Percentiles rank a stretch among this genome's conserved stretches.
Evolutionary conservation across 2,888 invertebrate genomes (phyloP).

Genomic region (Taenaris catops): DNA sequence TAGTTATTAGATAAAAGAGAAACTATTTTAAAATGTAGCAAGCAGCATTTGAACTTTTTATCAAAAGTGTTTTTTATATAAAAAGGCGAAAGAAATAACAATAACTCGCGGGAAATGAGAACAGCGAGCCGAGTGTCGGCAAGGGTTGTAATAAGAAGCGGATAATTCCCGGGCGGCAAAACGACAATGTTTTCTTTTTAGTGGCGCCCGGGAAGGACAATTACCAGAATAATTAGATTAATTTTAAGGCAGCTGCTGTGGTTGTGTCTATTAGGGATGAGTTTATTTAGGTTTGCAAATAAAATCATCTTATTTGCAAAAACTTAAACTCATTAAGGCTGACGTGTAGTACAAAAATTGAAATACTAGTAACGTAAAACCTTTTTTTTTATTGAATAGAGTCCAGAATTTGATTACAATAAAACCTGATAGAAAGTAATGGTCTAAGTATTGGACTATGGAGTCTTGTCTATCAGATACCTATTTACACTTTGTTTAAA

Average conservation of each 20-base stretch:
- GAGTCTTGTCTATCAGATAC: no score
- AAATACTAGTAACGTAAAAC: no score
- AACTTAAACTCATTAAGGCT: no score
- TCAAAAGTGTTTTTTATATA: background rate
- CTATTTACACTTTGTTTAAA: no score
- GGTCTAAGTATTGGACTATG: no score
- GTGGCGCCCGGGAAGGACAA: conserved; percentile 51
- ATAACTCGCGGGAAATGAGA: conserved; percentile 10
- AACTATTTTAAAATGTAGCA: no score
- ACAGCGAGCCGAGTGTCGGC: conserved; percentile 8
- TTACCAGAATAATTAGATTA: conserved; percentile 69
- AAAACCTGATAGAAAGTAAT: no score
- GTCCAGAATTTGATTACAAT: no score
- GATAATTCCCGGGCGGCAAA: conserved; percentile 33
- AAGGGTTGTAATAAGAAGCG: conserved; percentile 21
- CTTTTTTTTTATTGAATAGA: no score
- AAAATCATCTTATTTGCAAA: no score
- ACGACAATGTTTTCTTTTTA: conserved; percentile 52
- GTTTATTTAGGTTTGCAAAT: background rate
- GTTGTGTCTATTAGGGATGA: conserved; percentile 1
- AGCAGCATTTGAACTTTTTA: conserved; percentile 1
- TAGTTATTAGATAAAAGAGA: no score
- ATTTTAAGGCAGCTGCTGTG: conserved; percentile 51
- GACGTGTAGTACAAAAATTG: no score
- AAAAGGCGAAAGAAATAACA: conserved; percentile 1